Percentiles rank a stretch among this genome's conserved stretches.
These are phyloP conservation scores for Crotalus viridis DNA, from an alignment of 2,113 vertebrate species.

Conservation along the genomic window DNA sequence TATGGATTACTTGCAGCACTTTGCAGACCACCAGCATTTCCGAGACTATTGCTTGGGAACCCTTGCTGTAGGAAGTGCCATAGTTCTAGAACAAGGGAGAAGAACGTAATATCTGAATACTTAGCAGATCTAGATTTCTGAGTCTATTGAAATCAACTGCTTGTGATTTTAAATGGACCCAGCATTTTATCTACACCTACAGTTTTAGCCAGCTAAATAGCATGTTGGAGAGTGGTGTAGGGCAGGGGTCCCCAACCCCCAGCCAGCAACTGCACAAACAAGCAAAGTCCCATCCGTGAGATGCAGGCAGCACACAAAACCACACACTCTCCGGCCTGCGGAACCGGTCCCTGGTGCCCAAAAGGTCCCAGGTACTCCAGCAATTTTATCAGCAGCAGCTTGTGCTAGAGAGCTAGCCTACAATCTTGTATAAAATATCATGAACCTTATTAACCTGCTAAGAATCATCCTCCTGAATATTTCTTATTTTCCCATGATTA, in stretches of 20 bases:
- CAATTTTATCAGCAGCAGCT: neutral
- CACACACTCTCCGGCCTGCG: no score
- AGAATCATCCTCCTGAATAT: neutral
- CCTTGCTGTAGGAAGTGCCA: neutral
- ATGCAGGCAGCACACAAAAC: no score
- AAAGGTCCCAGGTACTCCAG: neutral
- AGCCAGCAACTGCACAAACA: no score
- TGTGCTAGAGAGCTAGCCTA: neutral
- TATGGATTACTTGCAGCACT: neutral
- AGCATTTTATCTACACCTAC: neutral
- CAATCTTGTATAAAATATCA: neutral
- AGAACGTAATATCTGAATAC: neutral
- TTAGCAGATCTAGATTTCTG: neutral
- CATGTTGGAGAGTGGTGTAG: neutral
- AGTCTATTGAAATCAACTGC: neutral
- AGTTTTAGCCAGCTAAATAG: neutral
- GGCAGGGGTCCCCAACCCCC: no score
- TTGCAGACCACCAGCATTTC: neutral
- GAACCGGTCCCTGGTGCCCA: no score
- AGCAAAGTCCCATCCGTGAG: no score
- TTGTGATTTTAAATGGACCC: neutral
- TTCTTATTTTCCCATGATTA: neutral
- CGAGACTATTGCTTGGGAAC: neutral
- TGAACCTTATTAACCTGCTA: neutral
- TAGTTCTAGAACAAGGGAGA: neutral